Conservation (phyloP, 2,888 invertebrate genomes). For the Pecten maximus region DNA sequence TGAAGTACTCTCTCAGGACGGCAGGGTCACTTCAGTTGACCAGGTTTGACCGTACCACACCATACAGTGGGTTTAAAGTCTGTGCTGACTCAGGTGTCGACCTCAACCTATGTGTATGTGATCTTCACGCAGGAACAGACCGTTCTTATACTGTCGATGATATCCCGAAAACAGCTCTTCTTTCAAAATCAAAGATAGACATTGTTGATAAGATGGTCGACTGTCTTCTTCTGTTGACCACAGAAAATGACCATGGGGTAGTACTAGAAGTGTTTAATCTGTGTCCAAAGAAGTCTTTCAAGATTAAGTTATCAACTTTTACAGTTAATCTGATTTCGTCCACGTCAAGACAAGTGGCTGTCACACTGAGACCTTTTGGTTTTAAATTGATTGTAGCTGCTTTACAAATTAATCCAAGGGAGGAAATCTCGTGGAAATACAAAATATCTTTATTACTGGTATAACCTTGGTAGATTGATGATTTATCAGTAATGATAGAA, state of each 20-base stretch:
- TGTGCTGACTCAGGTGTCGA: slow-evolving; percentile 69
- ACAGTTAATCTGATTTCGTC: slow-evolving; percentile 53
- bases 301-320: slow-evolving; percentile 39
- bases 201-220: slow-evolving; percentile 39
- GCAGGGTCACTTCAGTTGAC: slow-evolving; percentile 48
- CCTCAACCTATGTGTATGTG: slow-evolving; percentile 70
- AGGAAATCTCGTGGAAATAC: slow-evolving; percentile 31
- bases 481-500: too few species aligned
- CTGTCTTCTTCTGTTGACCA: slow-evolving; percentile 57
- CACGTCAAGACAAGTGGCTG: background rate
- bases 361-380: slow-evolving; percentile 39
- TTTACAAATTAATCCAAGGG: slow-evolving; percentile 28
- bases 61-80: slow-evolving; percentile 65
- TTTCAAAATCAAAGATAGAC: slow-evolving; percentile 14
- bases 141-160: background rate
- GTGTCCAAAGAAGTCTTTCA: slow-evolving; percentile 51
- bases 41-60: slow-evolving; percentile 68
- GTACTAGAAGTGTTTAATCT: slow-evolving; percentile 58
- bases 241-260: slow-evolving; percentile 59
- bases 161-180: background rate
- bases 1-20: slow-evolving; percentile 40
- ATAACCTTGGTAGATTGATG: background rate
- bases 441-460: slow-evolving; percentile 18
- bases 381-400: slow-evolving; percentile 41
- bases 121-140: slow-evolving; percentile 36